phyloP scores from a whole-genome alignment of 2,888 invertebrate genomes.

The Aleiodes leptofemur region DNA sequence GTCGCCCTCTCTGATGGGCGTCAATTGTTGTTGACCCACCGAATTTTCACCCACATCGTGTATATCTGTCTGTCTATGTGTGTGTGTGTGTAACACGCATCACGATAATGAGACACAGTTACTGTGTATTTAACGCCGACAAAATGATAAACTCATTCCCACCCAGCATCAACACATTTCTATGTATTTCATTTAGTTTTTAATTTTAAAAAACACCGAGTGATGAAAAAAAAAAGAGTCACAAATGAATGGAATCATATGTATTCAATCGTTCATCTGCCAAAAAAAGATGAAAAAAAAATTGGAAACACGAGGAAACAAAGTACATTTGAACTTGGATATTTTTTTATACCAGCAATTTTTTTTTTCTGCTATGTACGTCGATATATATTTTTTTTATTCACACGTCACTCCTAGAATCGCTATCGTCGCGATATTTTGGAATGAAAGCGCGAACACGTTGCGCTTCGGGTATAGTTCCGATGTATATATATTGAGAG shows the following conservation, averaged over 20 bases:
- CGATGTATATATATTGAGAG: slow-evolving; percentile 2
- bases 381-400: background rate
- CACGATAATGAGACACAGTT: slow-evolving; percentile 20
- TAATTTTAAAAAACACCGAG: too few species aligned
- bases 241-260: too few species aligned
- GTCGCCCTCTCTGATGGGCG: background rate
- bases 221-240: too few species aligned
- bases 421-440: slow-evolving; percentile 40
- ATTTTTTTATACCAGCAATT: slow-evolving; percentile 29
- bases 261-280: slow-evolving; percentile 19
- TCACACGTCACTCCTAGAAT: slow-evolving; percentile 41
- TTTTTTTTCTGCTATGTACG: slow-evolving; percentile 35
- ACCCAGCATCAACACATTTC: background rate
- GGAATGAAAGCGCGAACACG: slow-evolving; percentile 22
- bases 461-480: slow-evolving; percentile 32
- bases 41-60: slow-evolving; percentile 36
- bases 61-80: background rate
- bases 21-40: slow-evolving; percentile 37
- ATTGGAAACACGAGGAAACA: background rate
- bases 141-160: slow-evolving; percentile 23
- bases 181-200: background rate
- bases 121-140: slow-evolving; percentile 33
- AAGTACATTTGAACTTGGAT: slow-evolving; percentile 50
- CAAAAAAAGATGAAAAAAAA: background rate
- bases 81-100: slow-evolving; percentile 13